Evolutionary conservation across 1,140 invertebrate species (phyloP).

Genomic region (Drosophila triauraria): DNA sequence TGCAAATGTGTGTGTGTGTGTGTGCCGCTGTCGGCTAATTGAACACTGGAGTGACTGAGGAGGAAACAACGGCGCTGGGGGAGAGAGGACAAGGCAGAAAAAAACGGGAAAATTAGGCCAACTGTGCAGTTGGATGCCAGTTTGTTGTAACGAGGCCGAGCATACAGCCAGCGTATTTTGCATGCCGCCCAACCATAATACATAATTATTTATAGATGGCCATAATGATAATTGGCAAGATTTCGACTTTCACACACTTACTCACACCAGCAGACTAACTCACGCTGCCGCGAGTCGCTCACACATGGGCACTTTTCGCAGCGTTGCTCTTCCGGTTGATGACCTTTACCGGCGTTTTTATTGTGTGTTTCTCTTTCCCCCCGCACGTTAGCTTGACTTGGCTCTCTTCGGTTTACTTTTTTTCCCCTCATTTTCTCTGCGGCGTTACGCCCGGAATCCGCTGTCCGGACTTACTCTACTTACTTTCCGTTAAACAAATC

Average conservation of each 20-base stretch:
- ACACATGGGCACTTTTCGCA: conserved; percentile 53
- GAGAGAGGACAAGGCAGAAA: conserved; percentile 38
- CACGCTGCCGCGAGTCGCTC: conserved; percentile 6
- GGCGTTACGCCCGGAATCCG: conserved; percentile 14
- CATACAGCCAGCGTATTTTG: conserved; percentile 63
- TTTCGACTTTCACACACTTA: conserved; percentile 58
- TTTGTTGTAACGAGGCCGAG: conserved; percentile 69
- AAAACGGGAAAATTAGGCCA: conserved; percentile 70
- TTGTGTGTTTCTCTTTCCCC: conserved; percentile 60
- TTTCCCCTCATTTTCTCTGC: conserved; percentile 26
- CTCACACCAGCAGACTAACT: neutral
- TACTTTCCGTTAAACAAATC: conserved; percentile 12
- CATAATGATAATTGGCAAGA: conserved; percentile 63
- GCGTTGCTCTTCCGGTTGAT: conserved; percentile 80
- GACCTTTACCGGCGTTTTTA: conserved; percentile 84
- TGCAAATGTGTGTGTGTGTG: conserved; percentile 21
- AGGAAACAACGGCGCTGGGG: conserved; percentile 36
- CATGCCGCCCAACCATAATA: conserved; percentile 68
- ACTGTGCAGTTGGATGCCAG: conserved; percentile 72
- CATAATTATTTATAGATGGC: conserved; percentile 68
- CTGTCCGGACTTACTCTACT: conserved; percentile 2
- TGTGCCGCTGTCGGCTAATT: conserved; percentile 63
- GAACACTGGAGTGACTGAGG: conserved; percentile 42
- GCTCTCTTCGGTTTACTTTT: conserved; percentile 23
- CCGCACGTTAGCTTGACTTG: conserved; percentile 17